These are phyloP conservation scores for Ectemnius cavifrons DNA, from an alignment of 2,888 invertebrate genomes.

Conservation along the genomic window DNA sequence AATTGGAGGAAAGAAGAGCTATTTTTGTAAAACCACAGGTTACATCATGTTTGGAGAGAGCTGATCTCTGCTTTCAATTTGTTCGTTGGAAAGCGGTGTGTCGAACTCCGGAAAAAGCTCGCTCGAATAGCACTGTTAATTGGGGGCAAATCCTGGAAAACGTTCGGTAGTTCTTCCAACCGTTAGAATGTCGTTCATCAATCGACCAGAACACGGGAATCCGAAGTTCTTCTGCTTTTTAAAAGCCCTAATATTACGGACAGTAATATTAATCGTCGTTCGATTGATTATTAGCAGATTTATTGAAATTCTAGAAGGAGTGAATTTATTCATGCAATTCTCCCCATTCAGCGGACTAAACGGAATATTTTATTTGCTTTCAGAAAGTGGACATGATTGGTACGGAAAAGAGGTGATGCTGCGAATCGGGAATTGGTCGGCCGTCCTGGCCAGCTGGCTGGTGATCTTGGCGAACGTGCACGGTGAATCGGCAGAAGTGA, in stretches of 20 bases:
- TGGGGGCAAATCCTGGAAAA: background rate
- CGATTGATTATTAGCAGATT: too few relatives aligned
- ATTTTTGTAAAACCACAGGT: too few relatives aligned
- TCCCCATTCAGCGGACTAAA: background rate
- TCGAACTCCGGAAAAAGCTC: background rate
- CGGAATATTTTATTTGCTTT: slow-evolving; percentile 32
- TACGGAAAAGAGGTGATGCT: slow-evolving; percentile 67
- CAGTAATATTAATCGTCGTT: too few relatives aligned
- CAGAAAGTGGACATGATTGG: slow-evolving; percentile 66
- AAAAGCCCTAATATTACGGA: too few relatives aligned
- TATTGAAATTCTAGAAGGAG: background rate
- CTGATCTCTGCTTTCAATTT: too few relatives aligned
- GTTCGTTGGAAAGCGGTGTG: too few relatives aligned
- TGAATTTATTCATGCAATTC: background rate
- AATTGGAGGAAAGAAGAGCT: too few relatives aligned
- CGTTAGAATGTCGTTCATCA: background rate
- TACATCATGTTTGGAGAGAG: too few relatives aligned
- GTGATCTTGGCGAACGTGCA: slow-evolving; percentile 48
- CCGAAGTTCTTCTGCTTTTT: too few relatives aligned
- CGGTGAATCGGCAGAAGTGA: slow-evolving; percentile 41
- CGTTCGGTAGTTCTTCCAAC: background rate
- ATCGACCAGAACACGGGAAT: too few relatives aligned
- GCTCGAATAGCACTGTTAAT: background rate
- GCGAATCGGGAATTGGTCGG: slow-evolving; percentile 66
- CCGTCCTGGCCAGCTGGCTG: slow-evolving; percentile 69